Evolutionary conservation across 2,113 vertebrate genomes (phyloP), one percentile per base, ranked within the genome.

Genomic region (Pygoscelis antarcticus): DNA sequence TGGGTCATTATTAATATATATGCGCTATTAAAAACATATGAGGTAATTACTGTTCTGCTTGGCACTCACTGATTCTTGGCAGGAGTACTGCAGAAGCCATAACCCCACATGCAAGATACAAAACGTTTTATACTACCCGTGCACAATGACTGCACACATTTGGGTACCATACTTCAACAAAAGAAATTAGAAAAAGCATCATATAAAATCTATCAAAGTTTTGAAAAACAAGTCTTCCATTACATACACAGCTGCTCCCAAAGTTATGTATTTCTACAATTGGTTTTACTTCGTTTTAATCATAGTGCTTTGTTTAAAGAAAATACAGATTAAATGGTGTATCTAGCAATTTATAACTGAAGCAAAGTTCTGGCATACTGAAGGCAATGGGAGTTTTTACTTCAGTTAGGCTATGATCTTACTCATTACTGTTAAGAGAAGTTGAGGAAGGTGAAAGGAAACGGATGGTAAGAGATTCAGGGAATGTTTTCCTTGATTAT

Each of bases 1-100:
- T 89, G 80, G 72, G 72, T 95, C 69, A 92, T 89, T 95, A 95
- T 92, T 92, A 97, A 92, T 89, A 92, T 36, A 70, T 38, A 71
- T 4, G 13, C 6, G 4, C 68, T 92, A 93, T 95, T 95, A 93
- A 91, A 95, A 97, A 91, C 88, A 95, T 27, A 92, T 91, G 94
- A 97, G 79, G 79, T 69, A 84, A 95, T 93, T 65, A 89, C 26
- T 93, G 57, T 60, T 92, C 88, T 89, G 72, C 69, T 93, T 93
- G 87, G 90, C 87, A 84, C 69, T 79, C 27, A 0, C 58, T 34
- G 65, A 70, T 44, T 81, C 80, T 91, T 92, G 89, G 89, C 72
- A 82, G 36, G 16, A 93, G 47, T 14, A 57, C n/a, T 64, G 47
- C 92, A 95, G 44, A 70, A 96, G 51, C 64, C 1, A 0, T 74